These are phyloP conservation scores for Tenrec ecaudatus DNA, from an alignment of 2,113 vertebrate genomes.

Conservation along the genomic window DNA sequence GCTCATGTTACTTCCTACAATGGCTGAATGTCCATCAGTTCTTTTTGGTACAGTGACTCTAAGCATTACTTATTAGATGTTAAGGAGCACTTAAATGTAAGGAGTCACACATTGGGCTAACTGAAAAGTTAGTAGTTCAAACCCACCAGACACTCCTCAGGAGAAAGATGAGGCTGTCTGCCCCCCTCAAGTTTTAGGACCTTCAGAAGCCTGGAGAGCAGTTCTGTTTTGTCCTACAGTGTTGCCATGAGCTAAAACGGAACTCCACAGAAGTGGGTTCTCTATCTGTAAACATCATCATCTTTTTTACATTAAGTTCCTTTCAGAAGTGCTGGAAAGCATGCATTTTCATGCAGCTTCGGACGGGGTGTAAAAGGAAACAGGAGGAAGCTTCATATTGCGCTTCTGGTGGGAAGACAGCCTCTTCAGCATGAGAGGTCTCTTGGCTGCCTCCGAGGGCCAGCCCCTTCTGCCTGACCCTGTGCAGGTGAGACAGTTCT, in stretches of 20 bases:
- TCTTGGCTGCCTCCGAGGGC: background rate
- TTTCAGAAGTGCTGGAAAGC: background rate
- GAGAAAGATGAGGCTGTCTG: background rate
- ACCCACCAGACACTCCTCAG: background rate
- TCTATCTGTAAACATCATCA: background rate
- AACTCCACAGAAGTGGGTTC: background rate
- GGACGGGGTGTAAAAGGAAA: background rate
- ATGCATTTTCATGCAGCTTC: background rate
- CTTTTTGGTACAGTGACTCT: too few species aligned
- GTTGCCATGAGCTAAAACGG: background rate
- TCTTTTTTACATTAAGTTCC: background rate
- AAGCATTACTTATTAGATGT: too few species aligned
- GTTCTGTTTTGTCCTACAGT: background rate
- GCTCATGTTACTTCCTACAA: too few species aligned
- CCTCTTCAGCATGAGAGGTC: background rate
- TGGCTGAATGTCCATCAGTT: too few species aligned
- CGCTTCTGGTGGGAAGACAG: background rate
- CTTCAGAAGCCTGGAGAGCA: background rate
- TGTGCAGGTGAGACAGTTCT: background rate
- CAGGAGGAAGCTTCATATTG: background rate
- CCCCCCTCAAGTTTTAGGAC: background rate
- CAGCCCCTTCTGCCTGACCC: background rate
- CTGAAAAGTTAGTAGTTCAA: background rate
- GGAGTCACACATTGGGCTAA: background rate
- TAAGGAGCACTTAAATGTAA: background rate